Base-by-base conservation (phyloP, 1,140 invertebrate species). In the Dendroctonus ponderosae region DNA sequence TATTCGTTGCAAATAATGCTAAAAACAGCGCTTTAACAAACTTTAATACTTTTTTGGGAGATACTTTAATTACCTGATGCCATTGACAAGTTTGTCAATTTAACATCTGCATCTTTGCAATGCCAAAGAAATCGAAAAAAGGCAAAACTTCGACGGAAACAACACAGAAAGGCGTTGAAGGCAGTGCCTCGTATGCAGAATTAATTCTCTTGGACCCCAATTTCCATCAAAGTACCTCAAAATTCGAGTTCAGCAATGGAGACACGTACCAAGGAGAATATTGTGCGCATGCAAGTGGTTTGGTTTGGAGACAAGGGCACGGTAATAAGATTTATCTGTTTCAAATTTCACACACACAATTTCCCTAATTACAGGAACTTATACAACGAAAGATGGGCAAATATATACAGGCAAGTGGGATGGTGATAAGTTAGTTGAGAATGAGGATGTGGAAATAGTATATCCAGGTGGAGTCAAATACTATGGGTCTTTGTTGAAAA, bases 261-360 rank as follows among this genome's bases (percentile, higher is more conserved):
- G 76, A 77, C 44, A 66, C 43, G 41, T 77, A 77, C 61, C 38
- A 49, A 11, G 76, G 76, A 5, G 69, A 72, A 11, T 77, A 62
- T 68, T 71, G 71, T 48, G 76, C 76, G 6, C 76, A 77, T 62
- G 60, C 68, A 5, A 68, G 58, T 51, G 74, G 74, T 0, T 14
- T 73, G 11, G 59, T 75, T 38, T 77, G 76, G 76, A 69, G 75
- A 26, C 71, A 77, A 72, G 76, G 76, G 37, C 48, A 63, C n/a
- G 76, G 76, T 11, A 63, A 26, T 26, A 26, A 26, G 2, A 50
- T 9, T 46, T 2, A 9, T 46, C 2, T 46, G 2, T 46, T 46
- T 46, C 43, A 46, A 9, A 46, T 46, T 12, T 46, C 43, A 46
- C 12, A 46, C 43, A 46, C 2, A 4, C 8, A 2, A 2, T 46